Conservation (phyloP, 2,888 invertebrate species). For the Conistra vaccinii region DNA sequence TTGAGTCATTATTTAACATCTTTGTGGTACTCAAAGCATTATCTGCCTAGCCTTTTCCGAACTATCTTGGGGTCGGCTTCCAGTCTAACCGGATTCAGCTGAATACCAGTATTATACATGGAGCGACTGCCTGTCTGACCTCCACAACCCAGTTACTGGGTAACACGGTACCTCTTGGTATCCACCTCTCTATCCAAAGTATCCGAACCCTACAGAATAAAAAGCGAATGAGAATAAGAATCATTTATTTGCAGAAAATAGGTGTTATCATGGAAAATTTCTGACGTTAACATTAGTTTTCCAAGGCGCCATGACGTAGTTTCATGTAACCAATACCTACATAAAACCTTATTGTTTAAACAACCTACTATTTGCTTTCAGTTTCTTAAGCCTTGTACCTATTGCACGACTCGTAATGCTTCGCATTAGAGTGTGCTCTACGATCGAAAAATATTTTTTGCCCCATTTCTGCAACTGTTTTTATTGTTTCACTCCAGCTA, state of each 20-base stretch:
- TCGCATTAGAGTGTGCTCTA: too few relatives aligned
- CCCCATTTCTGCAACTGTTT: too few relatives aligned
- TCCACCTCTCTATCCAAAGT: background rate
- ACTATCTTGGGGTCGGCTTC: background rate
- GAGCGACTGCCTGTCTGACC: background rate
- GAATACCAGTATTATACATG: background rate
- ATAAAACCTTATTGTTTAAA: constrained; percentile 5
- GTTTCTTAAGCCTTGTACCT: background rate
- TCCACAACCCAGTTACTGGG: background rate
- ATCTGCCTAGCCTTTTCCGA: background rate
- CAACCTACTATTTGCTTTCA: constrained; percentile 19
- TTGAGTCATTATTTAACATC: constrained; percentile 1
- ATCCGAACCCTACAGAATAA: background rate
- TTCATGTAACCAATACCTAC: background rate
- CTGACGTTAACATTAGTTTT: background rate
- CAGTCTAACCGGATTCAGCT: background rate
- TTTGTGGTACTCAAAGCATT: background rate
- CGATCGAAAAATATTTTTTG: too few relatives aligned
- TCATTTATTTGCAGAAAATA: too few relatives aligned
- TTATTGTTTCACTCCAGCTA: too few relatives aligned
- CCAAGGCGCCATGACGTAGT: background rate
- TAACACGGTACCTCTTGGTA: background rate
- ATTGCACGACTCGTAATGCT: too few relatives aligned
- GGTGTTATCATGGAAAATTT: too few relatives aligned
- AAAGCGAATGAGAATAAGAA: too few relatives aligned